A percentile compares a stretch with the other conserved stretches of the same genome.
These are phyloP conservation scores for Campoplex capitator DNA, from an alignment of 2,888 invertebrate genomes.

Conservation along the genomic window DNA sequence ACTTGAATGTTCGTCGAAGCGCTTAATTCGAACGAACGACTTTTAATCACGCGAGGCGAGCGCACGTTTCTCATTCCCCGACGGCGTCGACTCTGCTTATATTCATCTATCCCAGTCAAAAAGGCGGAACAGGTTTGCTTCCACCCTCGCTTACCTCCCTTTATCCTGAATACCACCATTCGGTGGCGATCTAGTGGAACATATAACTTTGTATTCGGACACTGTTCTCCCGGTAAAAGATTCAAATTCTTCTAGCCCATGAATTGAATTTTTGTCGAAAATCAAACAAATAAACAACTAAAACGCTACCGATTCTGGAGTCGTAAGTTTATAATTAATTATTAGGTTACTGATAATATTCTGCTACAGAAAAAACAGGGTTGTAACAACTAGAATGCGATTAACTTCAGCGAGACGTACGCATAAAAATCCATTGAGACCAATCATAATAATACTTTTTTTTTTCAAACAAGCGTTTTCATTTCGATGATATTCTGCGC, in stretches of 20 bases:
- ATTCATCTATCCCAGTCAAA: constrained; percentile 56
- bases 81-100: constrained; percentile 56
- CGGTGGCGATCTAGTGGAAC: not conserved
- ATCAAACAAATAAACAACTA: constrained; percentile 1
- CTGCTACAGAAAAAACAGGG: not conserved
- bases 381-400: not conserved
- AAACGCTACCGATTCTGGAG: not conserved
- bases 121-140: constrained; percentile 46
- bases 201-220: constrained; percentile 3
- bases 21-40: constrained; percentile 69
- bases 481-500: too few species aligned
- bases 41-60: constrained; percentile 69
- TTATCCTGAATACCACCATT: constrained; percentile 6
- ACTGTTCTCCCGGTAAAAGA: not conserved
- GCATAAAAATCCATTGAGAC: too few species aligned
- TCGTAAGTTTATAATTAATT: not conserved
- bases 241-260: not conserved
- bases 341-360: not conserved
- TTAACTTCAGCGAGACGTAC: too few species aligned
- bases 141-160: constrained; percentile 22
- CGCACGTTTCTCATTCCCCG: constrained; percentile 51
- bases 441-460: too few species aligned
- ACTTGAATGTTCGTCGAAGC: constrained; percentile 62
- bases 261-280: not conserved
- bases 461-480: too few species aligned